These are phyloP conservation scores for Sebastolobus alascanus DNA, from an alignment of 2,797 vertebrate genomes.

Conservation along the genomic window DNA sequence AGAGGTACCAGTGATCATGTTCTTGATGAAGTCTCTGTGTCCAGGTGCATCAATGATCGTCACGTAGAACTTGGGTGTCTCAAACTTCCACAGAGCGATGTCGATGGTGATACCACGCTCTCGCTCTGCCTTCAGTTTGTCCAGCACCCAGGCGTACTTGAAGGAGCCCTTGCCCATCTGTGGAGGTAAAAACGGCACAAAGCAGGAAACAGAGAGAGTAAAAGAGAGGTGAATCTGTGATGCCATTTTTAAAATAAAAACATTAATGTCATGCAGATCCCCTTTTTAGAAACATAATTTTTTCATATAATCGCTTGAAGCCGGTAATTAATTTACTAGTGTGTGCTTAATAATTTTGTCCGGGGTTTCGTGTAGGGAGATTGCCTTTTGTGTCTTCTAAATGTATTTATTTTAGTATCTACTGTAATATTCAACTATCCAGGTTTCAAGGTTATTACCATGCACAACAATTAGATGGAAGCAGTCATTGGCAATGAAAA, in stretches of 20 bases:
- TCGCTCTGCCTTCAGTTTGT: slow-evolving; percentile 89
- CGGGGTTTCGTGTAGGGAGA: too few species aligned
- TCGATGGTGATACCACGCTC: slow-evolving; percentile 90
- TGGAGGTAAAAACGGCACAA: neutral
- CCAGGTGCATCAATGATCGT: slow-evolving; percentile 90
- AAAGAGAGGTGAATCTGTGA: neutral
- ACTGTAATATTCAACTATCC: too few species aligned
- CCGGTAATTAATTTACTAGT: neutral
- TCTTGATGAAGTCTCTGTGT: slow-evolving; percentile 91
- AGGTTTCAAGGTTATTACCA: too few species aligned
- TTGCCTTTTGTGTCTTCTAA: too few species aligned
- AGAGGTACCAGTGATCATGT: slow-evolving; percentile 91
- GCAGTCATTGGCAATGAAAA: too few species aligned
- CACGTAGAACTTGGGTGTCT: slow-evolving; percentile 85
- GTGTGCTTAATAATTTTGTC: neutral
- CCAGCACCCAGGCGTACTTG: slow-evolving; percentile 89
- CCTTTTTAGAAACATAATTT: neutral
- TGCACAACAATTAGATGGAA: too few species aligned
- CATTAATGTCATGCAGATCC: neutral
- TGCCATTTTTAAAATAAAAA: slow-evolving; percentile 64
- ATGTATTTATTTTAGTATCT: too few species aligned
- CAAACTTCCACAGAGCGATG: slow-evolving; percentile 89
- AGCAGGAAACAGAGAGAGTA: too few species aligned
- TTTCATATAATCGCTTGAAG: neutral
- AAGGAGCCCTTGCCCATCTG: slow-evolving; percentile 91